A percentile compares a stretch with the other conserved stretches of the same genome.
Evolutionary conservation across 2,113 vertebrate genomes (phyloP).

Genomic region (Barnardius zonarius): DNA sequence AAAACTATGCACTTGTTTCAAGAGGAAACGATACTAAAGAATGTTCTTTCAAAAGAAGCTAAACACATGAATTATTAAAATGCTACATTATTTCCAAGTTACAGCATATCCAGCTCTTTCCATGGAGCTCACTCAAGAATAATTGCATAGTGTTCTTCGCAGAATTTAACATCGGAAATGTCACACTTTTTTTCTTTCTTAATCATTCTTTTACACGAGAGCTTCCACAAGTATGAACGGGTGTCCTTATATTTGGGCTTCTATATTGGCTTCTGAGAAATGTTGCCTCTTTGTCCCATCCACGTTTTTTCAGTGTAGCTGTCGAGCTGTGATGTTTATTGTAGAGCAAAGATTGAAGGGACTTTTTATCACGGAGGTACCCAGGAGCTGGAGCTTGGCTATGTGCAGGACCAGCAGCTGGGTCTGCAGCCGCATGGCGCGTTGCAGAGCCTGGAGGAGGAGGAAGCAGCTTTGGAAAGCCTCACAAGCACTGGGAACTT

Average conservation of each 20-base stretch:
- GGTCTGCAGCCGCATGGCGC: rapidly evolving
- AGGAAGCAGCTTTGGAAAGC: not conserved
- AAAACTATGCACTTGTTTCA: not conserved
- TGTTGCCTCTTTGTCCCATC: not conserved
- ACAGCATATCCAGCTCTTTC: not conserved
- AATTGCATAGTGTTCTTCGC: conserved; percentile 5
- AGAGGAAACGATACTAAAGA: not conserved
- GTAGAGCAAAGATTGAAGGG: not conserved
- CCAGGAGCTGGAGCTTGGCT: not conserved
- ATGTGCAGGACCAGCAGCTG: not conserved
- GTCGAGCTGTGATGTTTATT: not conserved
- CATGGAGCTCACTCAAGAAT: not conserved
- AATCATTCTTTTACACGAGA: not conserved
- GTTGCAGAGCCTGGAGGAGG: not conserved
- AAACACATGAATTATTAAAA: conserved; percentile 27
- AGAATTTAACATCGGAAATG: not conserved
- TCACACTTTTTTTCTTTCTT: not conserved
- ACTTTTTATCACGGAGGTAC: not conserved
- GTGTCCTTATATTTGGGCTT: not conserved
- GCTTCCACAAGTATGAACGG: not conserved
- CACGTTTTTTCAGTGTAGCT: not conserved
- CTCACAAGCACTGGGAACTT: rapidly evolving
- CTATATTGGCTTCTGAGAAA: not conserved
- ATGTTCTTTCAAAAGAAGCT: not conserved
- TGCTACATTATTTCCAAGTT: conserved; percentile 42